phyloP scores from a whole-genome alignment of 2,797 vertebrate species.

The Hypotaenidia philippensis region DNA sequence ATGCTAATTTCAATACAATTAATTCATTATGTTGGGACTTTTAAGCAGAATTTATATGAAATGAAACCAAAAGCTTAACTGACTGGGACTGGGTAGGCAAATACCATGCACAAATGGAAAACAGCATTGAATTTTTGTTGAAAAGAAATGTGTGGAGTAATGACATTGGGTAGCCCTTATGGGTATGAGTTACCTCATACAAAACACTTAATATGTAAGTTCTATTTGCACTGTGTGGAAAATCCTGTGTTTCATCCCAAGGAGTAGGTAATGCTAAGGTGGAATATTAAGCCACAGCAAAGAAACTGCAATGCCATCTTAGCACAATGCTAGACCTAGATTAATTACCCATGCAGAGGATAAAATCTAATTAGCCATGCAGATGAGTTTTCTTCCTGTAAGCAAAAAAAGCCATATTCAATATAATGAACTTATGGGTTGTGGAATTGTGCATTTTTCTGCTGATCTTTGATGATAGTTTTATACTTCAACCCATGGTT shows the following conservation, averaged over 20 bases:
- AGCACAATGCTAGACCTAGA: background rate
- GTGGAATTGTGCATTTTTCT: background rate
- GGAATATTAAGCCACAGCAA: background rate
- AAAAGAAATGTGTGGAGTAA: background rate
- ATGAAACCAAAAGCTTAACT: background rate
- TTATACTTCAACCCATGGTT: background rate
- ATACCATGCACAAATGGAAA: background rate
- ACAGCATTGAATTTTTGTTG: background rate
- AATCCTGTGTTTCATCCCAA: background rate
- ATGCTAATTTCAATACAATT: background rate
- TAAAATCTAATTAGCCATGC: background rate
- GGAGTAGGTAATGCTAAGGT: background rate
- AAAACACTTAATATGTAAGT: background rate
- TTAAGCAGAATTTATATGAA: background rate
- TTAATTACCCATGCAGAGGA: background rate
- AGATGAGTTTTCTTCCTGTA: background rate
- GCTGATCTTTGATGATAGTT: background rate
- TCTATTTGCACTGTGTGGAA: background rate
- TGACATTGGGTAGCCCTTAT: fast-evolving
- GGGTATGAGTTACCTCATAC: background rate
- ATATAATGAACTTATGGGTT: background rate
- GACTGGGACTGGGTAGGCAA: background rate
- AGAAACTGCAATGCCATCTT: background rate
- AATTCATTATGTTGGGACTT: background rate
- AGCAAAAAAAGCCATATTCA: background rate